These are phyloP conservation scores for Hemichromis elongatus DNA, from an alignment of 2,113 vertebrate genomes.

Conservation along the genomic window DNA sequence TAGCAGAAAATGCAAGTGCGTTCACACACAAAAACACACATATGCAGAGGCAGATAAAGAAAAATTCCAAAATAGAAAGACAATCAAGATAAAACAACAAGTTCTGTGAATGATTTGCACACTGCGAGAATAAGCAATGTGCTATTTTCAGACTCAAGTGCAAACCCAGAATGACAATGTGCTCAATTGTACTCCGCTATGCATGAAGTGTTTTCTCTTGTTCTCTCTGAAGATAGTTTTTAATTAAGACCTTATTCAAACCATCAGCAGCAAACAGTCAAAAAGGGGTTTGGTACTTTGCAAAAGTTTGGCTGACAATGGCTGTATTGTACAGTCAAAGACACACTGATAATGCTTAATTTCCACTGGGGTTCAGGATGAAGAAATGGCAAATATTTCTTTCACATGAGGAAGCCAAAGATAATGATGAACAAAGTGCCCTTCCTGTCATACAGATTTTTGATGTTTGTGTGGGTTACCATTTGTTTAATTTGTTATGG, in stretches of 20 bases:
- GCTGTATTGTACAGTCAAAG: neutral
- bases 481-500: neutral
- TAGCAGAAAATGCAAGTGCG: neutral
- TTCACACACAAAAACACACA: neutral
- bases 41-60: neutral
- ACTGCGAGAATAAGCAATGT: neutral
- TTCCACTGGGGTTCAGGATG: neutral
- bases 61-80: neutral
- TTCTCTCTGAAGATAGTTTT: constrained; percentile 5
- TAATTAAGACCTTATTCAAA: constrained; percentile 34
- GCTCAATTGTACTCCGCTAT: neutral
- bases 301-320: constrained; percentile 3
- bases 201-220: constrained; percentile 18
- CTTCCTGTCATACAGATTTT: neutral
- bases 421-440: neutral
- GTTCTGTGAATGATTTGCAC: constrained; percentile 1
- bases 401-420: neutral
- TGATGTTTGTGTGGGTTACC: neutral
- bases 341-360: constrained; percentile 1
- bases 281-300: neutral
- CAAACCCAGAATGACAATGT: constrained; percentile 20
- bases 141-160: constrained; percentile 11
- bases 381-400: neutral
- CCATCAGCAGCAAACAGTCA: neutral
- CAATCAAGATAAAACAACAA: neutral